Conservation (phyloP, 1,140 invertebrate species). For the Mizuhopecten yessoensis region DNA sequence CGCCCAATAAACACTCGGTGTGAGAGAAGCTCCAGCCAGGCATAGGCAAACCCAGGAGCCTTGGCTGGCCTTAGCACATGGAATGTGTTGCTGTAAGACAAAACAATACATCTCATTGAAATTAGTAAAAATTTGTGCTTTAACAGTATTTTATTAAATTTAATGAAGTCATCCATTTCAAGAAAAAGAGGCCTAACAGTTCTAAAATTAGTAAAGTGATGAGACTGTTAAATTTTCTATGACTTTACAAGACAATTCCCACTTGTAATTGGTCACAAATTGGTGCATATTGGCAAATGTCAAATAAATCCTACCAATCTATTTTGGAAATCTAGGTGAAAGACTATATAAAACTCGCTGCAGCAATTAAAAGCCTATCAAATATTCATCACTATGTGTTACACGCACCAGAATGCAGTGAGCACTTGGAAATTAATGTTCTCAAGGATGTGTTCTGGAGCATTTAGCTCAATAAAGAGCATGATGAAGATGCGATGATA, state of each 20-base stretch:
- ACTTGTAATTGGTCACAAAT: no score
- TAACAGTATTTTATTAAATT: neutral
- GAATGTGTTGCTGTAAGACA: conserved; percentile 90
- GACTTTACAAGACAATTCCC: no score
- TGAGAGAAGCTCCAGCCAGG: conserved; percentile 98
- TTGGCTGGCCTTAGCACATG: conserved; percentile 95
- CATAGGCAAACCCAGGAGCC: conserved; percentile 98
- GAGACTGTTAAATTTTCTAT: no score
- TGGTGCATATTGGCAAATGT: no score
- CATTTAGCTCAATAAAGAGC: conserved; percentile 97
- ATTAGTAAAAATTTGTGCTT: conserved; percentile 47
- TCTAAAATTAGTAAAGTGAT: no score
- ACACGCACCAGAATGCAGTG: conserved; percentile 85
- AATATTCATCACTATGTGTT: neutral
- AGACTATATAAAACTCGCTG: no score
- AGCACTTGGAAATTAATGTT: conserved; percentile 93
- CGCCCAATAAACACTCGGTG: conserved; percentile 98
- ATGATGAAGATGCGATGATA: conserved; percentile 99
- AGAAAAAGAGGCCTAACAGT: no score
- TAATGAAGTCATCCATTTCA: no score
- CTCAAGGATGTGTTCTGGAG: conserved; percentile 95
- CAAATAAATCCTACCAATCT: no score
- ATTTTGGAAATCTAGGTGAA: no score
- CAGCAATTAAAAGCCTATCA: no score
- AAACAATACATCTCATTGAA: conserved; percentile 50